These are phyloP conservation scores for Peromyscus nudipes DNA, from an alignment of 2,797 vertebrate species.

Conservation along the genomic window DNA sequence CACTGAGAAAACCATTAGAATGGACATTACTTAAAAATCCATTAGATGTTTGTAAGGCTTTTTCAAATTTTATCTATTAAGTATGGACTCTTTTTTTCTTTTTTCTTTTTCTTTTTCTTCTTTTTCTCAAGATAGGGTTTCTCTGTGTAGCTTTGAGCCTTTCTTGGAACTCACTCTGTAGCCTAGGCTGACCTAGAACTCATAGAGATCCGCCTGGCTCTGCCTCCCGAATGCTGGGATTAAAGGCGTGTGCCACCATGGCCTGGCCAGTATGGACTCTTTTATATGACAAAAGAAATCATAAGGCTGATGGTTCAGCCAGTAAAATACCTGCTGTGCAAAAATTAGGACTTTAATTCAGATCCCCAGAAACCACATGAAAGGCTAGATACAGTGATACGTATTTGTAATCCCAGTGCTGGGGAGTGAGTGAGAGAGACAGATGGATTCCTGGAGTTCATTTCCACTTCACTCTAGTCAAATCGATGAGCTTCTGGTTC, in stretches of 20 bases:
- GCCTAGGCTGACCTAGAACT: no score
- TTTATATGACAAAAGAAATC: slow-evolving; percentile 22
- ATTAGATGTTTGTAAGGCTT: not conserved
- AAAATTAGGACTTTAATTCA: no score
- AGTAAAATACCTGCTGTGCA: not conserved
- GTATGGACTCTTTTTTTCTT: not conserved
- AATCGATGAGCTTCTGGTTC: not conserved
- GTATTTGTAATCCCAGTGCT: not conserved
- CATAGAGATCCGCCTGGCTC: no score
- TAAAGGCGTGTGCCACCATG: no score
- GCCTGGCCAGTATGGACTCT: not conserved
- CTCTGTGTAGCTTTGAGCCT: no score
- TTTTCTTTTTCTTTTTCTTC: no score
- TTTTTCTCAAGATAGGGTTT: no score
- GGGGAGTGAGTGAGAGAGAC: not conserved
- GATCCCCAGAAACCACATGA: not conserved
- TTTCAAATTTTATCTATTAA: slow-evolving; percentile 7
- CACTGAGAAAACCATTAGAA: slow-evolving; percentile 23
- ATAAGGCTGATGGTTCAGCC: not conserved
- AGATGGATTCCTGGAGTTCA: not conserved
- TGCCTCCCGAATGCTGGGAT: no score
- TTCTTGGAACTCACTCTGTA: no score
- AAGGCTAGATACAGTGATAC: not conserved
- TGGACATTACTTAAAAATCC: not conserved
- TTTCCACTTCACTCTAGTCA: not conserved